Conservation (phyloP, 1,140 invertebrate genomes). For the Trachymyrmex septentrionalis region DNA sequence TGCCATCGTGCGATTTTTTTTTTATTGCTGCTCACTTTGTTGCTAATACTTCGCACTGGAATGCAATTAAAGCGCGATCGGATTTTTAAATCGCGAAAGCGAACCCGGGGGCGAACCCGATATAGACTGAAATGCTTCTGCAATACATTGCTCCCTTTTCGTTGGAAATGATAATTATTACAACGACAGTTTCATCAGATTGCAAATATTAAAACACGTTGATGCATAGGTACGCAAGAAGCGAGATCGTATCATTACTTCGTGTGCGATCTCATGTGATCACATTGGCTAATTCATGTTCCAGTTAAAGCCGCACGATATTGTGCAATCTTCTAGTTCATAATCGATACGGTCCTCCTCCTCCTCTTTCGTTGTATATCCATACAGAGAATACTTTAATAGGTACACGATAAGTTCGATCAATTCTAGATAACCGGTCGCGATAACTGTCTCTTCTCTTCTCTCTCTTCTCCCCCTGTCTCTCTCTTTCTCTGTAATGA, state of each 20-base stretch:
- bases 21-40: slow-evolving; percentile 57
- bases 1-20: slow-evolving; percentile 35
- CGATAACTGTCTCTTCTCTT: slow-evolving; percentile 17
- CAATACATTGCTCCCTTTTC: neutral
- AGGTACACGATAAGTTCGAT: slow-evolving; percentile 20
- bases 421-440: slow-evolving; percentile 4
- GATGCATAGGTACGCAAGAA: no score
- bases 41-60: slow-evolving; percentile 41
- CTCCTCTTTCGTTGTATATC: slow-evolving; percentile 28
- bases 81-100: slow-evolving; percentile 22
- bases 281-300: neutral
- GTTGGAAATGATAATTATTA: neutral
- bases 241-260: neutral
- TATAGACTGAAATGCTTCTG: neutral
- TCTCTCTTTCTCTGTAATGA: slow-evolving; percentile 22
- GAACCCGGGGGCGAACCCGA: no score
- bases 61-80: slow-evolving; percentile 15
- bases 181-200: neutral
- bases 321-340: slow-evolving; percentile 30
- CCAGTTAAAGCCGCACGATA: neutral
- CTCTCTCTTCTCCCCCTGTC: neutral
- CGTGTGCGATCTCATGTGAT: neutral
- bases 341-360: no score
- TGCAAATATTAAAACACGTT: neutral
- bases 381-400: neutral